These are phyloP conservation scores for Polietes domitor DNA, from an alignment of 2,888 invertebrate genomes.

Conservation along the genomic window DNA sequence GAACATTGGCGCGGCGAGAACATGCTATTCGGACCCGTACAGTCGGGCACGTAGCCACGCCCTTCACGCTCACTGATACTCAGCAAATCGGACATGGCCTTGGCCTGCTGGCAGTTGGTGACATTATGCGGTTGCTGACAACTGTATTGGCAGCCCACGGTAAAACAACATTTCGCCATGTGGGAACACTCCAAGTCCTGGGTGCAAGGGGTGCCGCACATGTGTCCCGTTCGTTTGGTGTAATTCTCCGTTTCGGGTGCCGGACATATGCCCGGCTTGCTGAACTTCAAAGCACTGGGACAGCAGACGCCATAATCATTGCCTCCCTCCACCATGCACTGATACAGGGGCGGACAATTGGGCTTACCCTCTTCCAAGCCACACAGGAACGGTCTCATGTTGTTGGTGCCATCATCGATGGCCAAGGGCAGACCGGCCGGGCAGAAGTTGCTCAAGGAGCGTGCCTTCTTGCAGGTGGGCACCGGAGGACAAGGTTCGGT, in stretches of 20 bases:
- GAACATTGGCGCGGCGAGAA: constrained; percentile 90
- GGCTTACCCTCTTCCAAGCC: constrained; percentile 91
- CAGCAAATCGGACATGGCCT: constrained; percentile 88
- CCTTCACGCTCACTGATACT: constrained; percentile 90
- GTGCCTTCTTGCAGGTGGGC: constrained; percentile 90
- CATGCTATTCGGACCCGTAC: constrained; percentile 85
- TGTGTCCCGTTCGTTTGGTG: constrained; percentile 78
- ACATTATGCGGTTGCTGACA: constrained; percentile 89
- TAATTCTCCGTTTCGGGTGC: constrained; percentile 79
- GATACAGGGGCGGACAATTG: constrained; percentile 90
- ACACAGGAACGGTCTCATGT: constrained; percentile 90
- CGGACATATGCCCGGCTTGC: constrained; percentile 91
- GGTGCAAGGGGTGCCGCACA: constrained; percentile 86
- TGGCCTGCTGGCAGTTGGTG: constrained; percentile 89
- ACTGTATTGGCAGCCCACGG: constrained; percentile 87
- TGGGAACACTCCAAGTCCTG: constrained; percentile 92
- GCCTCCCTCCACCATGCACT: constrained; percentile 89
- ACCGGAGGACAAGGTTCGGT: constrained; percentile 91
- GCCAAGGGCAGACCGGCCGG: constrained; percentile 88
- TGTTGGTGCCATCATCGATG: constrained; percentile 83
- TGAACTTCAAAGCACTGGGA: constrained; percentile 88
- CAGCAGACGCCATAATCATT: constrained; percentile 95
- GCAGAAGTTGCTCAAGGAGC: constrained; percentile 89
- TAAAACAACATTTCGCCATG: constrained; percentile 91
- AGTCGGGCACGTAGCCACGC: constrained; percentile 92